Base-by-base conservation (phyloP, 2,797 vertebrate species). In the Pseudochirops cupreus region DNA sequence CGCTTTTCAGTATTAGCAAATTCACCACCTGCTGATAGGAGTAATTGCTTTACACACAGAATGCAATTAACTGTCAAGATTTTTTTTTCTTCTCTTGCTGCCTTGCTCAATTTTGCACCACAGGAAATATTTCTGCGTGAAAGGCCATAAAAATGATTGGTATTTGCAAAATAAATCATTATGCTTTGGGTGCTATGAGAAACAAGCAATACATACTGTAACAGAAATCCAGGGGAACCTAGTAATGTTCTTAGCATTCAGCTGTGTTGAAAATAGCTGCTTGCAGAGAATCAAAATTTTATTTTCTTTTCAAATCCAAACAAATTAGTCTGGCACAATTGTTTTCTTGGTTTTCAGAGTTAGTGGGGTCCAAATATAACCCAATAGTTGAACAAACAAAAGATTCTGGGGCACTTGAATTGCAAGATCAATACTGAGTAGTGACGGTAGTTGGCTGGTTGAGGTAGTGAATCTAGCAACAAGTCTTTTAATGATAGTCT, bases 21-120 rank as follows among this genome's bases (percentile, higher is more conserved):
- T 31, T 26, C 93, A 91, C 57, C 93, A 74, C 96, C 95, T 39
- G 21, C 92, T 74, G 28, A 94, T 91, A 91, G 58, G 50, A 82
- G 90, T 94, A 95, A 96, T 91, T 94, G 53, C 28, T 93, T 94
- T 93, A 91, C 59, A 82, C 21, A 46, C 62, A 93, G 74, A 94
- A 97, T 89, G 89, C 92, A 94, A 96, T 93, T 90, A 94, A 90
- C 59, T 93, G 91, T 91, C 62, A 97, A 89, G 9, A 31, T 96
- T 95, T 93, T 89, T 94, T 94, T 55, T 96, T 92, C 53, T 33
- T 31, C 82, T 95, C 96, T 58, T 96, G 92, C 95, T 96, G 57
- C 93, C 67, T 95, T 93, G 39, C 92, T 98, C 95, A 93, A 91
- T 97, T 96, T 93, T 96, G 58, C 54, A 94, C 90, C 58, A 24